phyloP scores from a whole-genome alignment of 2,888 invertebrate genomes.

The Drosophila monieri region DNA sequence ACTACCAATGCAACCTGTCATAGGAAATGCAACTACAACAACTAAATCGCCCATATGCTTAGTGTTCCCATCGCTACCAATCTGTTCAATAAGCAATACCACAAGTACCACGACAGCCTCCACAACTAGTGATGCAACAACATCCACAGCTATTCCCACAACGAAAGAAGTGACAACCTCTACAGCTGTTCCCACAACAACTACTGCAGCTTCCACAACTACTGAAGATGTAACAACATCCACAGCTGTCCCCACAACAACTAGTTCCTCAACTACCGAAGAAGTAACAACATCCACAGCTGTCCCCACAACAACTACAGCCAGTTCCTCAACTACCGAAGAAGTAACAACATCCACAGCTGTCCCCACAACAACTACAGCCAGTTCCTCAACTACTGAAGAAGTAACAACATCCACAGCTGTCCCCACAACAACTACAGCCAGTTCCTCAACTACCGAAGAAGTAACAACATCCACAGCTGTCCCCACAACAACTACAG shows the following conservation, averaged over 20 bases:
- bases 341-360: neutral
- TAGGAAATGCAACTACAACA: neutral
- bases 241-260: neutral
- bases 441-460: neutral
- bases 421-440: neutral
- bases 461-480: neutral
- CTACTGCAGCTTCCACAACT: neutral
- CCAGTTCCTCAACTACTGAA: neutral
- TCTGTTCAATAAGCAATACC: neutral
- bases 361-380: neutral
- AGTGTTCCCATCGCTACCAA: neutral
- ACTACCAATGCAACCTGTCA: neutral
- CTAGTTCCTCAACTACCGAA: neutral
- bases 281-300: neutral
- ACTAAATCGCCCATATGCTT: neutral
- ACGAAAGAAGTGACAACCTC: no score
- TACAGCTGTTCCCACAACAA: no score
- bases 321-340: neutral
- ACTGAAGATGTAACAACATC: neutral
- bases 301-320: neutral
- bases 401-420: neutral
- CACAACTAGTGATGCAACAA: neutral
- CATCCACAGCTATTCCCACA: neutral
- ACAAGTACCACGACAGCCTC: neutral
- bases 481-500: neutral